These are phyloP conservation scores for Heterotilapia buettikoferi DNA, from an alignment of 2,113 vertebrate species.

Conservation along the genomic window DNA sequence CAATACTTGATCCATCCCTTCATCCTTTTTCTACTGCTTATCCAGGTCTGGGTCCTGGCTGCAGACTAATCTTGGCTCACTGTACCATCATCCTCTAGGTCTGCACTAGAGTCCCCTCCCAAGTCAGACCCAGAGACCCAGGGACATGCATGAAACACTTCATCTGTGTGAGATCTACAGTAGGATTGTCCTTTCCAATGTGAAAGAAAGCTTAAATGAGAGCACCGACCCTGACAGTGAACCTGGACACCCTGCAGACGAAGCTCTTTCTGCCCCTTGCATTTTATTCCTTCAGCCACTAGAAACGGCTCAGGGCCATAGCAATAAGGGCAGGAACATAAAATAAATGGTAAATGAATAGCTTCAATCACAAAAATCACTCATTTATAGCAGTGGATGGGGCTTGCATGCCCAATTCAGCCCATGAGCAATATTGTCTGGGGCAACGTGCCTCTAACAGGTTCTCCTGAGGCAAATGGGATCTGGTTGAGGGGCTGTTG, in stretches of 20 bases:
- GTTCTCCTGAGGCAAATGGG: background rate
- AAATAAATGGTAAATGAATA: background rate
- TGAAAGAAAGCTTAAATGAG: background rate
- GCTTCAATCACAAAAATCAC: background rate
- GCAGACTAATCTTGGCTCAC: background rate
- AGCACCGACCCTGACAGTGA: background rate
- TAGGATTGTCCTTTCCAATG: background rate
- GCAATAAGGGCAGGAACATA: background rate
- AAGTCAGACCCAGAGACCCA: background rate
- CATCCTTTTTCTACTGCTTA: background rate
- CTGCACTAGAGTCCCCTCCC: background rate
- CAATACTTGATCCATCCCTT: background rate
- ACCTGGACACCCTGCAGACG: rapidly evolving
- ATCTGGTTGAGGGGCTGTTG: background rate
- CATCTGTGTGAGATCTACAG: background rate
- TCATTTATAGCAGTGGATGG: background rate
- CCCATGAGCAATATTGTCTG: background rate
- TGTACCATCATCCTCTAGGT: background rate
- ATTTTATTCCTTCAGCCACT: background rate
- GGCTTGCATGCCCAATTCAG: background rate
- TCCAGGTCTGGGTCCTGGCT: no score
- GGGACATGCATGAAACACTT: background rate
- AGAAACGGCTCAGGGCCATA: background rate
- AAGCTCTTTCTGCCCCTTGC: background rate
- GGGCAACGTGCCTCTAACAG: background rate